Evolutionary conservation across 2,797 vertebrate genomes (phyloP), one percentile per base, ranked within the genome.

Genomic region (Cercopithecus mitis): DNA sequence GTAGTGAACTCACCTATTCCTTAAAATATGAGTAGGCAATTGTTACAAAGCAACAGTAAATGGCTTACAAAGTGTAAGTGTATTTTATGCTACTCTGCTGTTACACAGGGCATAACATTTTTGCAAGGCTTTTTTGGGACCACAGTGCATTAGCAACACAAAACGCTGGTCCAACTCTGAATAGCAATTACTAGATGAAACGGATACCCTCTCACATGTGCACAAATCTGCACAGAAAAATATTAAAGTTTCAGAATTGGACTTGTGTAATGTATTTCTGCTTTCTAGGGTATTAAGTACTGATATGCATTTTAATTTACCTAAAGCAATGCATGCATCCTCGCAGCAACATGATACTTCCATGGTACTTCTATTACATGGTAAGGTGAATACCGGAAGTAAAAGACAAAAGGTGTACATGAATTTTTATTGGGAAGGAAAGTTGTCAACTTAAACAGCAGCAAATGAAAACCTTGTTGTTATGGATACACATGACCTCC

Each of bases 61-160:
- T 33, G 4, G 14, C 6, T 91, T 83, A 55, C 41, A 61, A 58
- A 92, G 43, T 77, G 20, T 55, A 75, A 84, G 84, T 92, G 89
- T 88, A 45, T 79, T 50, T 89, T 88, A 76, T 73, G 15, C 99
- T 99, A 99, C 99, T 99, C 99, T 99, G 99, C 98, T 98, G 98
- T 99, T 99, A 99, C 99, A 99, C 98, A 99, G 99, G 99, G 99
- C 99, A 36, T 77, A 45, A 76, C 15, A 58, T 15, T 82, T 83
- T 89, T 24, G 19, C 7, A 67, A 77, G 72, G 70, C 98, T 99
- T 99, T 99, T 98, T 98, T 98, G 98, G 99, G 99, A 99, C 99
- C 99, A 99, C 99, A 99, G 98, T 98, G 98, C 99, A 99, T 98
- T 99, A 99, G 99, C 98, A 99, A 99, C 98, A 99, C 33, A 67